phyloP scores from a whole-genome alignment of 2,888 invertebrate genomes.

The Leptopterna dolabrata region DNA sequence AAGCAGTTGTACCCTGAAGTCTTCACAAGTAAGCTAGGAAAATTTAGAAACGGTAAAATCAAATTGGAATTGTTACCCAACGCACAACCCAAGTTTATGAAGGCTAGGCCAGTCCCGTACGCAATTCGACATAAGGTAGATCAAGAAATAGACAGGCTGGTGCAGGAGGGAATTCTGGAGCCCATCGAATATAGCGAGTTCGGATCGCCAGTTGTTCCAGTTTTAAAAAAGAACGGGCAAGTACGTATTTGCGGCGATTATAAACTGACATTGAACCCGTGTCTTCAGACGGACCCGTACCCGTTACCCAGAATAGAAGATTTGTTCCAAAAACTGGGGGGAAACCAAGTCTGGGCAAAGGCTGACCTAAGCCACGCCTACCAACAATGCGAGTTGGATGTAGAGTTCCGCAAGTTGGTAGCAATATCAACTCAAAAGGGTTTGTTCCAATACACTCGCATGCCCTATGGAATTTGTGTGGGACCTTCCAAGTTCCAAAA shows the following conservation, averaged over 20 bases:
- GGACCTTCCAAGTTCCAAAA: too few relatives aligned
- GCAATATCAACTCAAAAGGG: too few relatives aligned
- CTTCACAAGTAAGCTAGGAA: too few relatives aligned
- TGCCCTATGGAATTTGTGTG: too few relatives aligned
- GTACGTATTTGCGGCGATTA: neutral
- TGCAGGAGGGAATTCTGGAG: neutral
- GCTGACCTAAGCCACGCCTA: neutral
- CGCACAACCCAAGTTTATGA: neutral
- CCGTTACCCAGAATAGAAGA: neutral
- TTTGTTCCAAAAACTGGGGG: neutral
- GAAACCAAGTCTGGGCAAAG: neutral
- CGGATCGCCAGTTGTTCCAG: neutral
- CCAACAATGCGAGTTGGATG: neutral
- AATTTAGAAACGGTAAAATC: too few relatives aligned
- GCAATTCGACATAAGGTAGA: neutral
- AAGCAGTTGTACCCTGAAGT: neutral
- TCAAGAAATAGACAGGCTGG: constrained; percentile 4
- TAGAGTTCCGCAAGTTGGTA: too few relatives aligned
- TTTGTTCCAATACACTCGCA: too few relatives aligned
- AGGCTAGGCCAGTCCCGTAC: constrained; percentile 5
- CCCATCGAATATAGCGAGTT: neutral
- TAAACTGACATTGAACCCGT: neutral
- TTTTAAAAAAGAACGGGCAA: neutral
- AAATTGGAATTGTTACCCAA: neutral
- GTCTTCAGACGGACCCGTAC: neutral